Evolutionary conservation across 2,797 vertebrate genomes (phyloP), one percentile per base, ranked within the genome.

Genomic region (Coendou prehensilis): DNA sequence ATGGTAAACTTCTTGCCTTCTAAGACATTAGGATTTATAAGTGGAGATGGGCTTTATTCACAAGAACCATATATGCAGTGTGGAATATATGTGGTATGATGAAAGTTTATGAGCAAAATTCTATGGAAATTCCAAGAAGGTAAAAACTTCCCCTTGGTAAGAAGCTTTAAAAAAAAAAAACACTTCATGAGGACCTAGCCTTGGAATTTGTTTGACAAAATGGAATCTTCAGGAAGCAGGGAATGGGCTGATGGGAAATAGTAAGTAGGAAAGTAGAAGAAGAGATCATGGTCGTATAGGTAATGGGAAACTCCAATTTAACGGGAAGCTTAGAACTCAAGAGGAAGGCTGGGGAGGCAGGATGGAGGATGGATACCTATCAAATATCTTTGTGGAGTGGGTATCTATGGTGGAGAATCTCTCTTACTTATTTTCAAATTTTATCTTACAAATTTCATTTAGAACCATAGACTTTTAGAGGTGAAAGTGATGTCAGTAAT

Each of bases 71-170:
- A 47, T 15, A 33, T 56, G 23, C 23, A 33, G 52, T 10, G 0
- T 37, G 18, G 3, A 89, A 17, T 69, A 22, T 69, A 33, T 78
- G 81, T 5, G 9, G 41, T 52, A 75, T 47, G n/a, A 45, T 63
- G 9, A 69, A 81, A 69, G 30, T 85, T 61, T 71, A 45, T 82
- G 83, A 64, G 81, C 87, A 96, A 93, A 86, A 88, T 78, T 81
- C 47, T 67, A 87, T 26, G 78, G 52, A 88, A 79, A 75, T 75
- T 84, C 50, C 26, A 52, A 92, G 45, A 89, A 87, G 45, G 22
- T 93, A 81, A 87, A 94, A 73, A 52, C 28, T 54, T 91, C n/a
- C 82, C 13, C 61, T 86, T 76, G 50, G 54, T 76, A 94, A 90
- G 41, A 91, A 78, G 1, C 30, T 94, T 90, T 20, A 56, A 93